phyloP scores from a whole-genome alignment of 2,113 vertebrate species.

The Xerus inauris region DNA sequence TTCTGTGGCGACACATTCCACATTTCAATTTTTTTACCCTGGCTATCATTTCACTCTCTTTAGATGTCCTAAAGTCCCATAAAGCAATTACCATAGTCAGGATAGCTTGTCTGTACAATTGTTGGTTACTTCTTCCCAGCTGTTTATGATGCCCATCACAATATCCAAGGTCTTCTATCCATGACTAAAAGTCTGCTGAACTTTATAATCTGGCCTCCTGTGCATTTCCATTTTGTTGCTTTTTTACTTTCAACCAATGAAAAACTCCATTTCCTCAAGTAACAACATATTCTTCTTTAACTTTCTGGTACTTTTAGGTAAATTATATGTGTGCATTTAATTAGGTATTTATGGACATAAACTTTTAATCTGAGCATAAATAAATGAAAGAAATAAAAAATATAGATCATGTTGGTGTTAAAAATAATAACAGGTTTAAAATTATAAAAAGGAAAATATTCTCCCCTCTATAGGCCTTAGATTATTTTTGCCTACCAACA shows the following conservation, averaged over 20 bases:
- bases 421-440: background rate
- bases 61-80: background rate
- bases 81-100: background rate
- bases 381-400: background rate
- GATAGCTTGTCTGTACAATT: background rate
- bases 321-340: background rate
- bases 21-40: background rate
- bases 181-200: background rate
- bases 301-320: background rate
- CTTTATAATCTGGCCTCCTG: background rate
- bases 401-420: background rate
- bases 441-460: background rate
- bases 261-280: background rate
- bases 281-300: background rate
- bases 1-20: background rate
- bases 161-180: background rate
- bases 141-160: background rate
- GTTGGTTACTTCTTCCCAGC: background rate
- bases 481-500: background rate
- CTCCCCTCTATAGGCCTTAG: no score
- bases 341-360: background rate
- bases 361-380: slow-evolving; percentile 1
- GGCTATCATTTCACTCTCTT: background rate
- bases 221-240: background rate
- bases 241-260: background rate